Evolutionary conservation across 2,888 invertebrate species (phyloP), one percentile per base, ranked within the genome.

Genomic region (Archaeoteleia sp.): DNA sequence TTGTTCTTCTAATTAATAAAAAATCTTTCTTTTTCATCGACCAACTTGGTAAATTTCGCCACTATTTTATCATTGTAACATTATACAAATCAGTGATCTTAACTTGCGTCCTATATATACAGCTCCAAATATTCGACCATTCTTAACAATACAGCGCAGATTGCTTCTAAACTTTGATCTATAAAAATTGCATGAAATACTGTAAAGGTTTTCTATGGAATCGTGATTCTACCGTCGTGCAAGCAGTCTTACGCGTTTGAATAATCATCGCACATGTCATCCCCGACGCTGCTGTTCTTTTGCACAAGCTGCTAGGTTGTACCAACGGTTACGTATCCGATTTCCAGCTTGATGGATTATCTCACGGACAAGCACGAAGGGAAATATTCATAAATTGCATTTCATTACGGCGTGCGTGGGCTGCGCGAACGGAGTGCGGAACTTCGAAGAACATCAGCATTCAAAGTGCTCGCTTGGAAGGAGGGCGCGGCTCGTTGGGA

Each of bases 391-490:
- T 82, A 82, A 82, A 82, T 83, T 75, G 74, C 63, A 66, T 79
- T 80, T 79, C 81, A 80, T 80, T 78, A 81, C 79, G 74, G 72
- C 78, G 77, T 74, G 79, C 79, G 74, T 67, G 74, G 66, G 71
- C 43, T 77, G 79, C 70, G 67, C 60, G 67, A 65, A 71, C 49
- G 34, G 62, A 51, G 62, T 68, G 67, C 46, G 43, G 60, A 65
- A 67, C 71, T 71, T 51, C 65, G 55, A 55, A 54, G 62, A 83
- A 77, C 84, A 85, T 85, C 85, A 85, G 84, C 84, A 85, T 85
- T 85, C 85, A 85, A 85, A 85, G 85, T 84, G 74, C 81, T 80
- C 66, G 66, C 74, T 65, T 71, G 62, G 65, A 71, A 73, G 72
- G 73, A 72, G 74, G 70, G 72, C 68, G 69, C 67, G 72, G 70